Conservation (phyloP, 35 echinoderm and acorn worm genomes). For the Heliocidaris erythrogramma region DNA sequence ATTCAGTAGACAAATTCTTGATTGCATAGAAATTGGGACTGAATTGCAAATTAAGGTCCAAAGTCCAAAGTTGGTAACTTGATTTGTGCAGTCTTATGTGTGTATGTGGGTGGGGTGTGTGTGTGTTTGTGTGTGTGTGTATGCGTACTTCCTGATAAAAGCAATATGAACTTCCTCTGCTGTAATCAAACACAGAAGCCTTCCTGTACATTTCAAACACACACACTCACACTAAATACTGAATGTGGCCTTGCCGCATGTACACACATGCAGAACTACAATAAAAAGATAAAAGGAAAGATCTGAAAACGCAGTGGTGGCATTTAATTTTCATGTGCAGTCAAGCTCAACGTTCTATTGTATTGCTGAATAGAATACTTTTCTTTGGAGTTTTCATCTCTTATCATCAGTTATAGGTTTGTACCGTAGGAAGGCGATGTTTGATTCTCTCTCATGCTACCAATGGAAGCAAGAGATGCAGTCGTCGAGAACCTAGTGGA, state of each 20-base stretch:
- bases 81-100: neutral
- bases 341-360: neutral
- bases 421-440: neutral
- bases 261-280: neutral
- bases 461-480: neutral
- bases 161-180: neutral
- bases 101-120: neutral
- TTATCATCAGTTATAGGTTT: neutral
- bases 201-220: neutral
- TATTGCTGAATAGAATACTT: neutral
- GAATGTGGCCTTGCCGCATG: neutral
- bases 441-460: neutral
- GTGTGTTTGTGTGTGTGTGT: neutral
- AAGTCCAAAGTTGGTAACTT: neutral
- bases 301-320: neutral
- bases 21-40: neutral
- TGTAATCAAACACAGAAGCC: constrained; percentile 10
- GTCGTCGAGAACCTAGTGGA: neutral
- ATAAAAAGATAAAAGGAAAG: neutral
- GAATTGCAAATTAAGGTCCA: neutral
- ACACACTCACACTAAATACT: neutral
- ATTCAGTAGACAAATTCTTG: neutral
- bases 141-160: neutral
- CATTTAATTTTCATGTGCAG: constrained; percentile 12
- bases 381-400: neutral